Evolutionary conservation across 2,888 invertebrate genomes (phyloP).

Genomic region (Griposia aprilina): DNA sequence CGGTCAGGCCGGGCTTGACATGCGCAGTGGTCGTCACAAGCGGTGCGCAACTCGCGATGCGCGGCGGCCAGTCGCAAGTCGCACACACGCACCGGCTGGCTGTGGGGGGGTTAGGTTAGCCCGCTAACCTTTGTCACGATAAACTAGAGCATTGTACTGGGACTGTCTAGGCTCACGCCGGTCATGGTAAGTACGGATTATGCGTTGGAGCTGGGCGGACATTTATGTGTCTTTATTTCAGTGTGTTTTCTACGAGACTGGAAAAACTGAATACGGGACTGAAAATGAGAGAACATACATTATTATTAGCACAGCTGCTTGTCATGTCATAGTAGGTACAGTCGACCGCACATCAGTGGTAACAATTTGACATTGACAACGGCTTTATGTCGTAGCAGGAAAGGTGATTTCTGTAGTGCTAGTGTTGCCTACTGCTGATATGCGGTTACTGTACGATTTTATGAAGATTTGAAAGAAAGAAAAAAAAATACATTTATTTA

Average conservation of each 20-base stretch:
- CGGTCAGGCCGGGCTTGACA: conserved; percentile 62
- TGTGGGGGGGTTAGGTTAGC: conserved; percentile 56
- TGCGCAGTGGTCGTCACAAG: conserved; percentile 59
- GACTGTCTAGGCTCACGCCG: conserved; percentile 36
- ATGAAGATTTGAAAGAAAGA: too few relatives aligned
- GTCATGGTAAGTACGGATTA: conserved; percentile 25
- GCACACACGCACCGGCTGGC: conserved; percentile 54
- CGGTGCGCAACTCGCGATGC: conserved; percentile 61
- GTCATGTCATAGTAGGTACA: background rate
- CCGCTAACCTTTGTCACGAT: conserved; percentile 54
- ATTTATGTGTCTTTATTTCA: conserved; percentile 17
- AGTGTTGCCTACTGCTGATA: background rate
- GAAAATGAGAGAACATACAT: background rate
- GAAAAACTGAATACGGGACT: background rate
- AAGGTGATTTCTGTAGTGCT: background rate
- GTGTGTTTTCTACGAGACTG: background rate
- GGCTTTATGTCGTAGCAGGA: background rate
- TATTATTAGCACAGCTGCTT: background rate
- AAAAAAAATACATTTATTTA: too few relatives aligned
- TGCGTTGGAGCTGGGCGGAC: conserved; percentile 15
- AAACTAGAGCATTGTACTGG: conserved; percentile 58
- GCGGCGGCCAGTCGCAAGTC: conserved; percentile 13
- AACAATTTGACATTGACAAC: background rate
- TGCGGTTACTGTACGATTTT: too few relatives aligned
- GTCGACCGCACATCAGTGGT: background rate